phyloP scores from a whole-genome alignment of 2,888 invertebrate genomes.

The Clitarchus hookeri region DNA sequence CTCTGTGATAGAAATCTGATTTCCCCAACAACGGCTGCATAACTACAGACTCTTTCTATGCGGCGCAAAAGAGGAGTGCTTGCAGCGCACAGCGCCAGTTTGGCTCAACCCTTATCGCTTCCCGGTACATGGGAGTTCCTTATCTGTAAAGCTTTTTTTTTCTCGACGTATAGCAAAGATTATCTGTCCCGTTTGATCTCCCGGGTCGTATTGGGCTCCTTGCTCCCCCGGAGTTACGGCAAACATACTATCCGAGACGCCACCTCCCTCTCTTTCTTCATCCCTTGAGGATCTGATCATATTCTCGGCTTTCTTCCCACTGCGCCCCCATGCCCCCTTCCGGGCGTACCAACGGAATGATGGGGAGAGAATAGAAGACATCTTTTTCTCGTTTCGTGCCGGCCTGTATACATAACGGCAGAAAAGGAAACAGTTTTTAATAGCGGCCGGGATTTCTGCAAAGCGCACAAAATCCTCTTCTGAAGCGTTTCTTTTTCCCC shows the following conservation, averaged over 20 bases:
- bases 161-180: not conserved
- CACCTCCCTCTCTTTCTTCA: not conserved
- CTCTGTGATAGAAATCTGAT: too few relatives aligned
- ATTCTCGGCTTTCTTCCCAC: not conserved
- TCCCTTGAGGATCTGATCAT: not conserved
- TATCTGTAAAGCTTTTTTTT: not conserved
- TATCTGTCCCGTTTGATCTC: slow-evolving; percentile 1
- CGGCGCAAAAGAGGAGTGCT: too few relatives aligned
- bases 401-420: not conserved
- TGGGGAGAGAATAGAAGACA: not conserved
- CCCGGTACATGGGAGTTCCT: not conserved
- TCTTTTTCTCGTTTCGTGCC: not conserved
- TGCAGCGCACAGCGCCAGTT: too few relatives aligned
- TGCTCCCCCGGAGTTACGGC: not conserved
- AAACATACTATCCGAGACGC: not conserved
- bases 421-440: not conserved
- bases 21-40: too few relatives aligned
- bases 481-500: too few relatives aligned
- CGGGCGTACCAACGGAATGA: not conserved
- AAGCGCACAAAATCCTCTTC: too few relatives aligned
- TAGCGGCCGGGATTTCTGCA: not conserved
- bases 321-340: not conserved
- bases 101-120: not conserved
- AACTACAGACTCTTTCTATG: too few relatives aligned
- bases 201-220: not conserved